Evolutionary conservation across 1,140 invertebrate species (phyloP).

Genomic region (Drosophila ogumai): DNA sequence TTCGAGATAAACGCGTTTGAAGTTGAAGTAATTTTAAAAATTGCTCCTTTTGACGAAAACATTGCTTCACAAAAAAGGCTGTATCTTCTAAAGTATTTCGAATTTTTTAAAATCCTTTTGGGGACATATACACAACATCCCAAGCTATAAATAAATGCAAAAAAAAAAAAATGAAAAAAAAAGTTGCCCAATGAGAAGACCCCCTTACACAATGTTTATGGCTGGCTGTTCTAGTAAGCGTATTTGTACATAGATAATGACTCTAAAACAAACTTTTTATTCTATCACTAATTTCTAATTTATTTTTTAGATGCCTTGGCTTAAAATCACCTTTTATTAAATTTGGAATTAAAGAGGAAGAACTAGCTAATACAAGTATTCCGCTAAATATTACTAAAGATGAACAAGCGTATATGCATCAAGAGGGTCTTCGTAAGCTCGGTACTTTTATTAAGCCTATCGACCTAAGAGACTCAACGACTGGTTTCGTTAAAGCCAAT

Average conservation of each 20-base stretch:
- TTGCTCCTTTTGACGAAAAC: no score
- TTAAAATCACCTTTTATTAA: conserved; percentile 83
- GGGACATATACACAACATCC: no score
- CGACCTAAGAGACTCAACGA: conserved; percentile 74
- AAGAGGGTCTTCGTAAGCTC: conserved; percentile 77
- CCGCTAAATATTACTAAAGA: conserved; percentile 81
- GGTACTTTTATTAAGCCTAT: conserved; percentile 84
- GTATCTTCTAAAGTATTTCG: no score
- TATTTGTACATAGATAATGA: background rate
- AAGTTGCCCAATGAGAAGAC: no score
- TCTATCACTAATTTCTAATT: background rate
- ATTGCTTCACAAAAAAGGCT: no score
- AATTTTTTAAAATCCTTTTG: no score
- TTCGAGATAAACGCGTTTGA: no score
- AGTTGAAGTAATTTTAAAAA: no score
- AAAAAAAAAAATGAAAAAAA: no score
- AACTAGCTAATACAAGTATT: conserved; percentile 80
- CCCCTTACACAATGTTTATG: no score
- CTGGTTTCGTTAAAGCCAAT: conserved; percentile 75
- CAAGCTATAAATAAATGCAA: no score
- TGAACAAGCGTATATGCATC: conserved; percentile 79
- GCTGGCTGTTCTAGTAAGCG: no score
- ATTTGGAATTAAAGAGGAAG: conserved; percentile 73
- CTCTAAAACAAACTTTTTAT: background rate
- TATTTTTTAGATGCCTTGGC: conserved; percentile 68